Evolutionary conservation across 2,113 vertebrate genomes (phyloP).

Genomic region (Fulmarus glacialis): DNA sequence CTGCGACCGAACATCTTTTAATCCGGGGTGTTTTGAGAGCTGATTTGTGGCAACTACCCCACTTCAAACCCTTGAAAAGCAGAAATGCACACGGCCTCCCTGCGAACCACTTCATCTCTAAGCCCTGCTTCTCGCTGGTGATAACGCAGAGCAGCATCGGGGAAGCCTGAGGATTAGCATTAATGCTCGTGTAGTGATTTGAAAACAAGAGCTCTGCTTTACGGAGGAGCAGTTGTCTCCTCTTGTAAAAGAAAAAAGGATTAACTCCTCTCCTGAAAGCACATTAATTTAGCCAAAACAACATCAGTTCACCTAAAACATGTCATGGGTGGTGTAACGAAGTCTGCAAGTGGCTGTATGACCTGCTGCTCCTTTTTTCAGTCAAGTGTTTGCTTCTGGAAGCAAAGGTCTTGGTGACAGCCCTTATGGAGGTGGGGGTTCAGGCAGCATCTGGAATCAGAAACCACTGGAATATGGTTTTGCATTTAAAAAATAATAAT

Average conservation of each 20-base stretch:
- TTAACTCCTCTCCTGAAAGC: neutral
- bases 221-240: neutral
- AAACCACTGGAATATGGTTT: neutral
- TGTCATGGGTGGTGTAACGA: neutral
- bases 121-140: neutral
- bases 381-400: neutral
- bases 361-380: neutral
- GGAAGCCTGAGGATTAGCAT: conserved; percentile 10
- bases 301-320: neutral
- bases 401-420: neutral
- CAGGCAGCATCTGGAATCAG: neutral
- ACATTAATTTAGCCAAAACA: neutral
- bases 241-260: neutral
- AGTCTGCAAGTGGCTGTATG: fast-evolving
- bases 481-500: neutral
- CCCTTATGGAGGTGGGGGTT: fast-evolving
- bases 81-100: neutral
- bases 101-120: neutral
- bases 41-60: neutral
- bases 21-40: neutral
- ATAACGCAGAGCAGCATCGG: neutral
- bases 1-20: fast-evolving
- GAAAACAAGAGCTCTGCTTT: neutral
- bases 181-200: neutral
- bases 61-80: neutral